Evolutionary conservation across 1,140 invertebrate species (phyloP), one percentile per base, ranked within the genome.

Genomic region (Conopomorpha cramerella): DNA sequence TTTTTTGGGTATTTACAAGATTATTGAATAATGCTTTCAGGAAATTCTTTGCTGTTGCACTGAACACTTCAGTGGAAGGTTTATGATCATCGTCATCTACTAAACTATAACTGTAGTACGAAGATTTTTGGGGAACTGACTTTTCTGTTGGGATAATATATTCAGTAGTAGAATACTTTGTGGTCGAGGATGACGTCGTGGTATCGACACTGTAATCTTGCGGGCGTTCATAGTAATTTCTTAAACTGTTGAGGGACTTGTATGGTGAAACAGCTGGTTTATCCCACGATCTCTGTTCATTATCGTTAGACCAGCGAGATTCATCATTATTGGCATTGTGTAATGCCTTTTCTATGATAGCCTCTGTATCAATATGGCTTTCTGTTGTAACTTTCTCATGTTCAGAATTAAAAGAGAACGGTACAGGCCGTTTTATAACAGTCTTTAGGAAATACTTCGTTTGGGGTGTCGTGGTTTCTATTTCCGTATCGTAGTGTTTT

Each of bases 381-480:
- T 53, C 50, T n/a, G 42, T 49, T 1, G 50, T 50, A 23, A 41
- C 41, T 26, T 32, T 23, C 10, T 48, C 38, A 30, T 37, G 26
- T 28, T 41, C 43, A 37, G 47, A 48, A 15, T 46, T 44, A 27
- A 36, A 13, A 16, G 45, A 23, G 41, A 58, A 54, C 27, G 43
- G 50, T 16, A 42, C 45, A 10, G 72, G 72, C 8, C 72, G 55
- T 43, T 55, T 73, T 19, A 61, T 55, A 15, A 67, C 50, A 8
- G 61, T 57, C 55, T 66, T 77, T 10, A 73, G 44, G 39, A 71
- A 72, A 38, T 63, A 64, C 47, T 74, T 78, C 23, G 59, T n/a
- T n/a, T n/a, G 62, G 11, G 43, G 40, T 26, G 49, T 56, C 16
- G 51, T 45, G 23, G 49, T 37, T 25, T 30, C 38, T 45, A 26